Percentiles rank a stretch among this genome's conserved stretches.
Evolutionary conservation across 2,113 vertebrate species (phyloP).

Genomic region (Cyanistes caeruleus): DNA sequence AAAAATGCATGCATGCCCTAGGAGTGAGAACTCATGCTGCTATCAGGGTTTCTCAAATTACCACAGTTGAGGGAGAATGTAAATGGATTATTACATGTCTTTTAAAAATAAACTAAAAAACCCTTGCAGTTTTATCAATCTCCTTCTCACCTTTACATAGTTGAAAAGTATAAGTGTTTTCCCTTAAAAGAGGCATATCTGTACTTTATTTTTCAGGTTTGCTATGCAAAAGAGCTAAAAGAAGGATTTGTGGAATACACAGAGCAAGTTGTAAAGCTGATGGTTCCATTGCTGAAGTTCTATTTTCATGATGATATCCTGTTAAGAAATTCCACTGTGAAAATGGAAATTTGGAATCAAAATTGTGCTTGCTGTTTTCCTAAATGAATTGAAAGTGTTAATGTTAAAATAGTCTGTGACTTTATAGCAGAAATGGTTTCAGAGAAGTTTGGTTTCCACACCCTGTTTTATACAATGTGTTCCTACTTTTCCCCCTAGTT

Average conservation of each 20-base stretch:
- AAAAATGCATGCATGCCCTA: not conserved
- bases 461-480: not conserved
- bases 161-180: not conserved
- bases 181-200: not conserved
- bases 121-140: not conserved
- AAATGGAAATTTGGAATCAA: not conserved
- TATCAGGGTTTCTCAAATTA: not conserved
- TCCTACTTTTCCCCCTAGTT: not conserved
- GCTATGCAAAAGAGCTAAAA: conserved; percentile 97
- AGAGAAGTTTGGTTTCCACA: not conserved
- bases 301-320: conserved; percentile 99
- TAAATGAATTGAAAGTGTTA: not conserved
- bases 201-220: conserved; percentile 82
- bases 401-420: not conserved
- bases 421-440: not conserved
- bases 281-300: conserved; percentile 97
- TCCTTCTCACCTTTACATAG: not conserved
- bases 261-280: conserved; percentile 97
- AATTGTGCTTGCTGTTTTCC: not conserved
- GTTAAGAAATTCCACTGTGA: not conserved
- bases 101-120: not conserved
- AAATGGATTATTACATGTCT: not conserved
- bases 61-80: not conserved
- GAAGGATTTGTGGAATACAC: conserved; percentile 98
- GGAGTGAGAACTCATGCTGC: not conserved